Conservation (phyloP, 2,113 vertebrate species). For the Epinephelus cyanopodus region DNA sequence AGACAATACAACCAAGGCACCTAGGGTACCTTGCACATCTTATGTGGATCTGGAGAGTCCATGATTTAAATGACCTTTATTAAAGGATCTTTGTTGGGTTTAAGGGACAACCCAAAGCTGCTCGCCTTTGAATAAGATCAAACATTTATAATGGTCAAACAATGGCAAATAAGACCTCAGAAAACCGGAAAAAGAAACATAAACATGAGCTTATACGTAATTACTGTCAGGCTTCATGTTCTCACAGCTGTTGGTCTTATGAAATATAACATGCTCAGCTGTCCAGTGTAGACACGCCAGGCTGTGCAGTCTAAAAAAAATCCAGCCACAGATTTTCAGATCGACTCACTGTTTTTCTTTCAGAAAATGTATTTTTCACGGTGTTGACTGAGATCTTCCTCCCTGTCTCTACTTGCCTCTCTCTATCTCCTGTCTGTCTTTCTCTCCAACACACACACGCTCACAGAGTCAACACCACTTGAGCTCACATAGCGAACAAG, state of each 20-base stretch:
- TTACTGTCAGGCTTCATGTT: not conserved
- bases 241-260: slow-evolving; percentile 38
- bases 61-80: too few relatives aligned
- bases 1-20: too few relatives aligned
- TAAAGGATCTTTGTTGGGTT: too few relatives aligned
- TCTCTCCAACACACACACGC: slow-evolving; percentile 1
- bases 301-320: slow-evolving; percentile 8
- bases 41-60: too few relatives aligned
- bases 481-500: slow-evolving; percentile 39
- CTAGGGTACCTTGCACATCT: too few relatives aligned
- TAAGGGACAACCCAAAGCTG: not conserved
- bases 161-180: not conserved
- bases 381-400: slow-evolving; percentile 50
- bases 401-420: slow-evolving; percentile 18
- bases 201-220: not conserved
- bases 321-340: slow-evolving; percentile 11
- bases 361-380: not conserved
- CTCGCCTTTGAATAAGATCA: not conserved
- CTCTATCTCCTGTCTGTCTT: slow-evolving; percentile 27
- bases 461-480: slow-evolving; percentile 47
- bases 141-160: not conserved
- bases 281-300: slow-evolving; percentile 16
- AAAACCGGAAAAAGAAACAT: not conserved
- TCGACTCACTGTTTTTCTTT: slow-evolving; percentile 12
- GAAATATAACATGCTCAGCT: slow-evolving; percentile 30